A percentile compares a stretch with the other conserved stretches of the same genome.
phyloP scores from a whole-genome alignment of 2,888 invertebrate genomes.

The Sisyra terminalis region DNA sequence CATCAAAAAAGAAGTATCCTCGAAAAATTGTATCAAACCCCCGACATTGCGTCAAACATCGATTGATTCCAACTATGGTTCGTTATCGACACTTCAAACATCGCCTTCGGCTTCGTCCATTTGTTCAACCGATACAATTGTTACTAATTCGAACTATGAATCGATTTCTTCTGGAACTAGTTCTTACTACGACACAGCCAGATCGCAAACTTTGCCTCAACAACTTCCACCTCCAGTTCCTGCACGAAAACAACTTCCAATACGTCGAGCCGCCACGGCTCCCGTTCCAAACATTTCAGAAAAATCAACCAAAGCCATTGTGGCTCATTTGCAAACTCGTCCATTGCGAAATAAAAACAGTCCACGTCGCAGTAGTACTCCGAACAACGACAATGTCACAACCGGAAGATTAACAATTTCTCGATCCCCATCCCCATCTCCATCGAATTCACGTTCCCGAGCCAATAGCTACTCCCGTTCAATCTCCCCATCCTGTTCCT shows the following conservation, averaged over 20 bases:
- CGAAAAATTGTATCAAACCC: not conserved
- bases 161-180: slow-evolving; percentile 8
- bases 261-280: not conserved
- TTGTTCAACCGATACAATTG: slow-evolving; percentile 10
- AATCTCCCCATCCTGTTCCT: slow-evolving; percentile 9
- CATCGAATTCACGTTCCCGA: slow-evolving; percentile 7
- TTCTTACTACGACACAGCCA: slow-evolving; percentile 9
- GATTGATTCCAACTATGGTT: slow-evolving; percentile 2
- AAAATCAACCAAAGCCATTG: not conserved
- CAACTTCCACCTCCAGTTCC: slow-evolving; percentile 2
- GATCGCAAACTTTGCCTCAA: not conserved
- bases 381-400: slow-evolving; percentile 4
- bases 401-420: slow-evolving; percentile 5
- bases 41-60: not conserved
- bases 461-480: slow-evolving; percentile 7
- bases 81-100: not conserved
- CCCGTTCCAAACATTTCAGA: not conserved
- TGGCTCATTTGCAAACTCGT: slow-evolving; percentile 4
- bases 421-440: slow-evolving; percentile 13
- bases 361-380: not conserved
- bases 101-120: slow-evolving; percentile 15
- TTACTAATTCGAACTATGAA: slow-evolving; percentile 10
- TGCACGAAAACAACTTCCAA: slow-evolving; percentile 1
- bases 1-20: not conserved
- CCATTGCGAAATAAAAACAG: not conserved